Percentiles rank a stretch among this genome's conserved stretches.
Conservation (phyloP, 2,888 invertebrate species). For the Tipula unca region DNA sequence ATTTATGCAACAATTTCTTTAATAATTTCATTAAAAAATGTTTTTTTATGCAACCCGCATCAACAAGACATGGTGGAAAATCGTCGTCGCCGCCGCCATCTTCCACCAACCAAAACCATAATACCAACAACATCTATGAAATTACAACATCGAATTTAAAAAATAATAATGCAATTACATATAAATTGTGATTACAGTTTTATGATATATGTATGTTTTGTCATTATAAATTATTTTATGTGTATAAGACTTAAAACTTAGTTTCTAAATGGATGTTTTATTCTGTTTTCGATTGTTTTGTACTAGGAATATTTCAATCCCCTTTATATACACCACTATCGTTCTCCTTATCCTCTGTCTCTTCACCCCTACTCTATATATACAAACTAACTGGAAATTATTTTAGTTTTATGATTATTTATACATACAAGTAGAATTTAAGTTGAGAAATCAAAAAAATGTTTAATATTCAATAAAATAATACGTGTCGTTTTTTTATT, state of each 20-base stretch:
- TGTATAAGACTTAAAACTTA: not conserved
- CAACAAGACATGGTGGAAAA: not conserved
- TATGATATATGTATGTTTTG: not conserved
- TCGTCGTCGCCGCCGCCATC: not conserved
- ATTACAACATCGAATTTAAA: conserved; percentile 17
- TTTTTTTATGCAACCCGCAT: not conserved
- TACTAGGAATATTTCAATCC: not conserved
- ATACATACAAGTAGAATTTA: not conserved
- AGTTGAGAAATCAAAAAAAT: not conserved
- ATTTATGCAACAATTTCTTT: conserved; percentile 4
- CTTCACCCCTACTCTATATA: not conserved
- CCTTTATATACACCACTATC: not conserved
- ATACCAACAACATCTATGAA: not conserved
- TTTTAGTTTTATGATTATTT: not conserved
- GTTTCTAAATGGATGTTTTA: not conserved
- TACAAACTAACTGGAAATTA: not conserved
- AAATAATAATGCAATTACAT: conserved; percentile 15
- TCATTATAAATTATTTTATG: not conserved
- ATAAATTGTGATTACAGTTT: conserved; percentile 15
- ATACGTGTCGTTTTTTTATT: conserved; percentile 2
- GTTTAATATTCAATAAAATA: not conserved
- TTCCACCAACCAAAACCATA: not conserved
- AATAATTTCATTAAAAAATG: conserved; percentile 14
- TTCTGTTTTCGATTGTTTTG: not conserved
- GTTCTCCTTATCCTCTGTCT: not conserved